Evolutionary conservation across 2,113 vertebrate species (phyloP), one percentile per base, ranked within the genome.

Genomic region (Archocentrus centrarchus): DNA sequence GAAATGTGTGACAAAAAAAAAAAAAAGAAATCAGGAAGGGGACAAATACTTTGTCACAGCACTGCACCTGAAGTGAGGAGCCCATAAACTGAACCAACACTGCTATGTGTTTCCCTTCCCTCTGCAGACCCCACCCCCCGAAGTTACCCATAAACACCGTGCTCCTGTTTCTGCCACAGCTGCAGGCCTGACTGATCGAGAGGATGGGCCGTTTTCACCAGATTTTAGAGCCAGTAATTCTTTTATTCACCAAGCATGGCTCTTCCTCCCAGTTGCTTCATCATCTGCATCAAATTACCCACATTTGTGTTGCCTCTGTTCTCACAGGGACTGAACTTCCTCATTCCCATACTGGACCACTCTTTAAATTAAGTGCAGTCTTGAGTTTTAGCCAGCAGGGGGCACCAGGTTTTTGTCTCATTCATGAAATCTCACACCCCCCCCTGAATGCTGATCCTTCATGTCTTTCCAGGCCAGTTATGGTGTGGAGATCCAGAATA

Each of bases 141-240:
- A 35, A 35, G 3, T 35, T 98, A 35, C 98, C 98, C 41, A 77
- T 98, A 93, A 99, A 99, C 94, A 98, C 98, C 0, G 93, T 98
- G 80, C 88, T 99, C 15, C 96, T 99, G 76, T 99, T 99, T 61
- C 98, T 99, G 78, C 98, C 98, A 0, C 98, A 99, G 84, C 98
- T 99, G 92, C 98, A 99, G 80, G 98, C 98, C 73, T 99, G 98
- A 98, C 97, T 99, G 89, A 97, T 99, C 88, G 97, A 99, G 93
- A 95, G 98, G 84, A 99, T 99, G 98, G 98, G 98, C 32, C 95
- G 95, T 77, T 99, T 99, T 91, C 97, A 99, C 83, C 96, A 97
- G 35, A 99, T 99, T 81, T 93, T 99, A 1, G 97, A 98, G 83
- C 98, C 98, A 77, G 98, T 99, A 94, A 17, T 32, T 32, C 27